Evolutionary conservation across 2,888 invertebrate genomes (phyloP).

Genomic region (Stenchaetothrips biformis): DNA sequence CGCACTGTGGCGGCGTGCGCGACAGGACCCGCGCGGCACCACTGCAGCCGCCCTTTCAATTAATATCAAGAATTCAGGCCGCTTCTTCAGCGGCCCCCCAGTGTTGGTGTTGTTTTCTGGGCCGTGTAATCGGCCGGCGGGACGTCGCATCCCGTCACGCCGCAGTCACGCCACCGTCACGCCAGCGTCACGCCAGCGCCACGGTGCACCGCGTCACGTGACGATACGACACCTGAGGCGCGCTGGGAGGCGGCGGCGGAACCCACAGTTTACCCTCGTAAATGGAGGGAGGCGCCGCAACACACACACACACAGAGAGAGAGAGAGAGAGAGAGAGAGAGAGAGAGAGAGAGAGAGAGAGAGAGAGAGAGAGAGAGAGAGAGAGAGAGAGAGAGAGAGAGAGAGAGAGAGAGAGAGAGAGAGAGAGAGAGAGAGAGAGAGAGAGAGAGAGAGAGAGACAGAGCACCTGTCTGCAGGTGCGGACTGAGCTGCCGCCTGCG

Average conservation of each 20-base stretch:
- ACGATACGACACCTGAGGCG: background rate
- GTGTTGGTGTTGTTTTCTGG: background rate
- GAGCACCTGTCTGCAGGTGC: background rate
- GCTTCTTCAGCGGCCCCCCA: background rate
- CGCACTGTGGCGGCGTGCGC: background rate
- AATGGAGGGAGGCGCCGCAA: background rate
- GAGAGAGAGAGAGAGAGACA: constrained; percentile 13
- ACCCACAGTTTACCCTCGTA: background rate
- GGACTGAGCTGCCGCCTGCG: background rate
- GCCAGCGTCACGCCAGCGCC: background rate
- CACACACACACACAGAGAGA: background rate
- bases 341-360: constrained; percentile 28
- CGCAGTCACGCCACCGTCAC: background rate
- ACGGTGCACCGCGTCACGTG: background rate
- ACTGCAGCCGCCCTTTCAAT: background rate
- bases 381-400: background rate
- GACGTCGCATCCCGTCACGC: too few species aligned
- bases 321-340: constrained; percentile 20
- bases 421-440: background rate
- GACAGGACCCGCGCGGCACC: background rate
- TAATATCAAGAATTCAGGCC: constrained; percentile 4
- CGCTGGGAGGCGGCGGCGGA: background rate
- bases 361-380: constrained; percentile 16
- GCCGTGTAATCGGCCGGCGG: background rate
- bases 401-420: background rate